Evolutionary conservation across 1,140 invertebrate genomes (phyloP).

Genomic region (Plectrocnemia conspersa): DNA sequence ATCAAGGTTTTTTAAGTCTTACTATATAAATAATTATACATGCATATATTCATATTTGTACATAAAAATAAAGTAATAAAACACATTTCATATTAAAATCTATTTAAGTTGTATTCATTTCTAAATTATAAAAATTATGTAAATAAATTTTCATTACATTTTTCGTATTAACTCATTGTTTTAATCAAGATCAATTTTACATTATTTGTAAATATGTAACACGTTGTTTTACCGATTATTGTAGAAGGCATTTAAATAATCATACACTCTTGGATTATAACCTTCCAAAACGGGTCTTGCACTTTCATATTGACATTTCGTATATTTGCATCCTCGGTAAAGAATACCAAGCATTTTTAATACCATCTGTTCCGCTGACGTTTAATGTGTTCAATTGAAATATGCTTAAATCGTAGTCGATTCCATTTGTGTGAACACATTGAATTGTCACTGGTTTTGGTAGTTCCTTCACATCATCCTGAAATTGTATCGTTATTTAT

Average conservation of each 20-base stretch:
- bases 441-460: slow-evolving; percentile 77
- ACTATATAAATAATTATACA: too few relatives aligned
- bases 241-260: slow-evolving; percentile 73
- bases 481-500: too few relatives aligned
- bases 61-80: too few relatives aligned
- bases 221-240: slow-evolving; percentile 48
- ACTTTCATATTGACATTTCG: slow-evolving; percentile 57
- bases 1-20: too few relatives aligned
- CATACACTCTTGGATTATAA: slow-evolving; percentile 75
- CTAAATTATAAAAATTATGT: too few relatives aligned
- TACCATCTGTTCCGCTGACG: slow-evolving; percentile 54
- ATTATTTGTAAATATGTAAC: slow-evolving; percentile 2
- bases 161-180: too few relatives aligned
- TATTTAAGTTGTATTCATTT: too few relatives aligned
- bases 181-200: background rate
- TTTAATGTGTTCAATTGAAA: slow-evolving; percentile 83
- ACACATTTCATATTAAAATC: slow-evolving; percentile 1
- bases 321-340: slow-evolving; percentile 64
- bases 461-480: slow-evolving; percentile 60
- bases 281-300: slow-evolving; percentile 63
- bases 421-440: slow-evolving; percentile 71
- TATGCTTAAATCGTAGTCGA: slow-evolving; percentile 71
- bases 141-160: too few relatives aligned
- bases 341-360: slow-evolving; percentile 77
- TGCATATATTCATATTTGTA: too few relatives aligned